Evolutionary conservation across 53 echinoderm and acorn worm genomes (phyloP).

Genomic region (Echinarachnius parma): DNA sequence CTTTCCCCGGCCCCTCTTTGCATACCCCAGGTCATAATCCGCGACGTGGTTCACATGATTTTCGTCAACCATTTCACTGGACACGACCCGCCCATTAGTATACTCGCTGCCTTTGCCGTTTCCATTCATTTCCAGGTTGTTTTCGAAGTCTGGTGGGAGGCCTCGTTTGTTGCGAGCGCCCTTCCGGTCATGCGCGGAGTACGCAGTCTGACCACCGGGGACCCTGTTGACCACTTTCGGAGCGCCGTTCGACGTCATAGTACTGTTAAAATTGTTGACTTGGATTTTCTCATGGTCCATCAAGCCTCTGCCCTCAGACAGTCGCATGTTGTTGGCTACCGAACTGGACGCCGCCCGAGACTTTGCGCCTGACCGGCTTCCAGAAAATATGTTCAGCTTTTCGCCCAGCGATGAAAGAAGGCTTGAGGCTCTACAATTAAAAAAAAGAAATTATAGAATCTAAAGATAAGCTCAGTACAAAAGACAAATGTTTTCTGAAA

Average conservation of each 20-base stretch:
- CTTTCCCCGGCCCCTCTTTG: conserved; percentile 52
- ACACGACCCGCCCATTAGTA: conserved; percentile 30
- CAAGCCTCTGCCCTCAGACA: conserved; percentile 53
- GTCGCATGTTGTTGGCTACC: conserved; percentile 63
- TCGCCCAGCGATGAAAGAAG: conserved; percentile 34
- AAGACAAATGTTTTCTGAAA: too few relatives aligned
- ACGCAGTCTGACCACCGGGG: conserved; percentile 12
- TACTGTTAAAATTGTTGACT: conserved; percentile 46
- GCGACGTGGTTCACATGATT: conserved; percentile 1
- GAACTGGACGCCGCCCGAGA: conserved; percentile 33
- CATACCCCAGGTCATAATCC: conserved; percentile 34
- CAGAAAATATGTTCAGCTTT: conserved; percentile 51
- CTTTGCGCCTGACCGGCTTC: conserved; percentile 33
- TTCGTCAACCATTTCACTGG: conserved; percentile 37
- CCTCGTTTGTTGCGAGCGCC: conserved; percentile 22
- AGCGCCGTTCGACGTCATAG: conserved; percentile 12
- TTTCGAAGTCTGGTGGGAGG: conserved; percentile 31
- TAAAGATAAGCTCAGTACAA: too few relatives aligned
- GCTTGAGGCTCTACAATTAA: conserved; percentile 22
- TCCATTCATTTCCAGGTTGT: conserved; percentile 12
- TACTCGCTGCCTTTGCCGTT: conserved; percentile 22
- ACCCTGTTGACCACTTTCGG: conserved; percentile 15
- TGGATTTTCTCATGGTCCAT: conserved; percentile 52
- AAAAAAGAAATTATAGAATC: not conserved
- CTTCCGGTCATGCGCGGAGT: conserved; percentile 29